Conservation (phyloP, 1,140 invertebrate species). For the Drosophila saltans region DNA sequence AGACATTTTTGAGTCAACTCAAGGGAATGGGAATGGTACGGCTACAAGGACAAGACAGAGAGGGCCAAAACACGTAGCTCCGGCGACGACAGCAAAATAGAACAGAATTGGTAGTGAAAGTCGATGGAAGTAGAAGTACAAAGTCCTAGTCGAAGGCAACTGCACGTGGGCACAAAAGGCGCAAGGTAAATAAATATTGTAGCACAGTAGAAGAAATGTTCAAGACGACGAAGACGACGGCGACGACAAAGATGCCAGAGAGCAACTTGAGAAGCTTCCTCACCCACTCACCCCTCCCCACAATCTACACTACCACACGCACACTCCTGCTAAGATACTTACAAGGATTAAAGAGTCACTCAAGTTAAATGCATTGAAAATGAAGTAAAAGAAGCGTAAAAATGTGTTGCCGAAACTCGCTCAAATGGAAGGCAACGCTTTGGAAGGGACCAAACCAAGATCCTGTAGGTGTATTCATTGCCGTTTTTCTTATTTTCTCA, state of each 20-base stretch:
- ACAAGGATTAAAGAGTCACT: conserved; percentile 83
- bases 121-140: conserved; percentile 10
- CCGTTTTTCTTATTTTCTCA: conserved; percentile 28
- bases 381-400: conserved; percentile 81
- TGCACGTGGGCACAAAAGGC: conserved; percentile 80
- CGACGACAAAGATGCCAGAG: conserved; percentile 30
- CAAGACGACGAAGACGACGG: too few relatives aligned
- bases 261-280: conserved; percentile 25
- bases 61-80: conserved; percentile 56
- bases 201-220: conserved; percentile 21
- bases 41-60: too few relatives aligned
- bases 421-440: conserved; percentile 17
- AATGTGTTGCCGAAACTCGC: conserved; percentile 72
- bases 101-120: conserved; percentile 36
- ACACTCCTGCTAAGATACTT: conserved; percentile 70
- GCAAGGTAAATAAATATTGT: conserved; percentile 82
- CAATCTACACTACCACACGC: conserved; percentile 4
- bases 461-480: conserved; percentile 39
- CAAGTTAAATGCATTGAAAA: conserved; percentile 83
- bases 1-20: conserved; percentile 43
- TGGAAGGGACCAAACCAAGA: background rate
- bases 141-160: conserved; percentile 33
- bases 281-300: background rate
- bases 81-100: conserved; percentile 57
- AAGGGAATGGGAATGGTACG: background rate